These are phyloP conservation scores for Venusia cambrica DNA, from an alignment of 2,888 invertebrate genomes.

Conservation along the genomic window DNA sequence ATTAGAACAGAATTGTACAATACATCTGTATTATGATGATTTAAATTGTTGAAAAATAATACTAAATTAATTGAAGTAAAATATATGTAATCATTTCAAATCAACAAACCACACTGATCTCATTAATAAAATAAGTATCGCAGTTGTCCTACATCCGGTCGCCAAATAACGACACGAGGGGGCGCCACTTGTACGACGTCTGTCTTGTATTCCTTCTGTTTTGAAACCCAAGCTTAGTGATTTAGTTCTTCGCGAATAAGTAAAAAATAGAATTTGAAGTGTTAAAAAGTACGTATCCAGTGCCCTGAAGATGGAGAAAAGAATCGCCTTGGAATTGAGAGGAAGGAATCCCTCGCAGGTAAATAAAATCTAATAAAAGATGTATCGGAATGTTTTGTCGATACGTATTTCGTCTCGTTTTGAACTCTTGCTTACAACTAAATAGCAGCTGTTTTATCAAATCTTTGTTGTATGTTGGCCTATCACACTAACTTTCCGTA, in stretches of 20 bases:
- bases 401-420: constrained; percentile 74
- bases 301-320: constrained; percentile 90
- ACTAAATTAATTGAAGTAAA: too few species aligned
- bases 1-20: too few species aligned
- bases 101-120: too few species aligned
- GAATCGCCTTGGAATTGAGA: constrained; percentile 96
- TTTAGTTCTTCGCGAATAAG: constrained; percentile 67
- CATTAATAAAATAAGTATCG: constrained; percentile 11
- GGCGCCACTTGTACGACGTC: constrained; percentile 73
- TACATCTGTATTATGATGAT: too few species aligned
- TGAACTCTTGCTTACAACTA: constrained; percentile 52
- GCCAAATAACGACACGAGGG: constrained; percentile 56
- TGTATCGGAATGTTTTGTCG: constrained; percentile 78
- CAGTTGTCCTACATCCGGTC: constrained; percentile 55
- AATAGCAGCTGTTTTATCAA: constrained; percentile 26
- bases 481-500: constrained; percentile 6
- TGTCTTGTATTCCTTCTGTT: constrained; percentile 81
- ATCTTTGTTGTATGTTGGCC: constrained; percentile 11
- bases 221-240: constrained; percentile 81
- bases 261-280: constrained; percentile 55
- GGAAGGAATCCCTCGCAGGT: constrained; percentile 95
- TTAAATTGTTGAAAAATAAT: too few species aligned
- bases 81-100: too few species aligned
- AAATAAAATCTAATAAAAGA: constrained; percentile 73
- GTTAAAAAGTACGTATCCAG: constrained; percentile 52